Base-by-base conservation (phyloP, 2,113 vertebrate species). In the Coregonus clupeaformis region DNA sequence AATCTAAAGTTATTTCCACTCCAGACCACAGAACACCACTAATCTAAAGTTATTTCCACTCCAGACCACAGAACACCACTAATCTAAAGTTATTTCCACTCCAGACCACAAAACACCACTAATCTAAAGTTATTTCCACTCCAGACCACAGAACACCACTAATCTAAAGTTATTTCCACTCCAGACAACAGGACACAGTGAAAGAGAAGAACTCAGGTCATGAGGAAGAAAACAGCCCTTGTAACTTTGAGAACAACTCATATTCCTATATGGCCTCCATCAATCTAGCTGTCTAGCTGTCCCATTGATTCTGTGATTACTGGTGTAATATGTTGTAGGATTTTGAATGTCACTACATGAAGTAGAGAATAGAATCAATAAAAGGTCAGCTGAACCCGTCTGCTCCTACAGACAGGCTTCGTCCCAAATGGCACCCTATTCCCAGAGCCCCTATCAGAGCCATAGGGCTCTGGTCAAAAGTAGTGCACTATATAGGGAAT, bases 311-410 rank as follows among this genome's bases (percentile, higher is more conserved):
- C 76, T 70, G 36, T 73, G 86, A 91, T 90, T 90, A 87, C 89
- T 80, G 84, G 72, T 45, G 24, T 80, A 52, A 52, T 18, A 52
- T 18, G 16, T 18, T 18, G 16, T 52, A 18, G 71, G 85, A 89
- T 90, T 90, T 89, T 92, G 92, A 94, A 94, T 94, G 93, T 94
- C 93, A 94, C 88, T 63, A 88, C 84, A 82, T 88, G 90, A 92
- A 91, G 89, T 88, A 82, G 63, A 64, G 85, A 90, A 88, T 12
- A 65, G 84, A 91, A 93, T 94, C 92, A 83, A 93, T 94, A 88
- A 81, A 83, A 91, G 92, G 92, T 93, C 92, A 91, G 84, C 52
- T 82, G 87, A 91, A 87, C 88, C 81, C 30, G 84, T 89, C 89
- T 84, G 77, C 68, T 59, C 63, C 77, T 80, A 70, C 85, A 65